Evolutionary conservation across 2,113 vertebrate species (phyloP).

Genomic region (Hypocryptadius cinnamomeus): DNA sequence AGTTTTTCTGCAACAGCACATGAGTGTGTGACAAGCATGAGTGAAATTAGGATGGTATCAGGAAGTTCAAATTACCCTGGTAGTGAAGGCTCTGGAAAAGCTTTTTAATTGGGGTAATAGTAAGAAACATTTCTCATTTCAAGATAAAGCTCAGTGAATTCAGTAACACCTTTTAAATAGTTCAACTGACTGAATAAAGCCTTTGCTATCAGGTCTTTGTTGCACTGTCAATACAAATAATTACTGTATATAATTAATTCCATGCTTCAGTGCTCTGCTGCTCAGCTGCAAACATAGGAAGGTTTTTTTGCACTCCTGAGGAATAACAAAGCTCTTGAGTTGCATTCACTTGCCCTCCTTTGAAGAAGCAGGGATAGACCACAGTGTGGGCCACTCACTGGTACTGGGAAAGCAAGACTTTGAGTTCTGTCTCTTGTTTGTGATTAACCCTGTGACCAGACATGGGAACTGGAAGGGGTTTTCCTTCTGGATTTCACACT

Average conservation of each 20-base stretch:
- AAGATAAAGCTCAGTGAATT: background rate
- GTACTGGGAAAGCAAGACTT: background rate
- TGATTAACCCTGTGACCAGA: background rate
- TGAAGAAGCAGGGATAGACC: background rate
- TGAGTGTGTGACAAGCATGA: background rate
- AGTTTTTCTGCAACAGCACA: background rate
- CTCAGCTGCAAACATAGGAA: background rate
- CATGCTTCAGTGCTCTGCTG: background rate
- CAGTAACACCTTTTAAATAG: background rate
- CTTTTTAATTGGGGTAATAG: background rate
- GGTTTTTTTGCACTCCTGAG: background rate
- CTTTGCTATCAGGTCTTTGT: slow-evolving; percentile 2
- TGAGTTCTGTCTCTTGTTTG: background rate
- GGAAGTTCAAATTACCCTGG: background rate
- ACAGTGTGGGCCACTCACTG: background rate
- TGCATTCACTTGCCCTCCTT: background rate
- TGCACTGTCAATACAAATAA: slow-evolving; percentile 5
- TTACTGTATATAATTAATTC: slow-evolving; percentile 15
- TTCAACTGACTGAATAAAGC: background rate
- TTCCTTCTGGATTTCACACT: background rate
- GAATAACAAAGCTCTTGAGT: background rate
- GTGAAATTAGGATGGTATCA: background rate
- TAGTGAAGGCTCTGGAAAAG: background rate
- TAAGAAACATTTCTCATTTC: background rate
- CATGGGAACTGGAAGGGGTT: background rate